phyloP scores from a whole-genome alignment of 2,113 vertebrate species.

The Engraulis encrasicolus region DNA sequence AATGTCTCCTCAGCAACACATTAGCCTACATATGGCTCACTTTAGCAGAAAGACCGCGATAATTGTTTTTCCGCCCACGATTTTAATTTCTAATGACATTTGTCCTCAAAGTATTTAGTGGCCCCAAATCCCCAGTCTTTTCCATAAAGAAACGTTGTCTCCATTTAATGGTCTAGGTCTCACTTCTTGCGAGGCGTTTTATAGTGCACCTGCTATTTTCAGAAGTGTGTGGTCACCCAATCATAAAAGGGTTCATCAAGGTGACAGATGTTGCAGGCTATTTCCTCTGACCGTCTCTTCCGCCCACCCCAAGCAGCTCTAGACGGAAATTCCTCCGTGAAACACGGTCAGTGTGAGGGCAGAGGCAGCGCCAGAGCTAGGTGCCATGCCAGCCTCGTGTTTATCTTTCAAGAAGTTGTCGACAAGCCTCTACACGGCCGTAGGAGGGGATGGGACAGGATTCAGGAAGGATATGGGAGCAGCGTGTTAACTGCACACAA shows the following conservation, averaged over 20 bases:
- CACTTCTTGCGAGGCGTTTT: background rate
- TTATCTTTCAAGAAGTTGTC: conserved; percentile 17
- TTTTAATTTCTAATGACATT: no score
- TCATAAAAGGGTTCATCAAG: background rate
- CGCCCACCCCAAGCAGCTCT: background rate
- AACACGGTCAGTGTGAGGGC: conserved; percentile 39
- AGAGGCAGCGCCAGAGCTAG: conserved; percentile 30
- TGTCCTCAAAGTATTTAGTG: no score
- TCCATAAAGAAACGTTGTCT: no score
- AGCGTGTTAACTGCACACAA: background rate
- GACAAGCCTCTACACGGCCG: background rate
- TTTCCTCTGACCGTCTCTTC: background rate
- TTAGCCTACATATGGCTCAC: background rate
- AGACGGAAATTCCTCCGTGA: conserved; percentile 9
- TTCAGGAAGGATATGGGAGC: background rate
- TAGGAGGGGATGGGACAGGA: background rate
- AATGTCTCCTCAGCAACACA: background rate
- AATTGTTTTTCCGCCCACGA: background rate
- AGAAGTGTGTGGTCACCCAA: background rate
- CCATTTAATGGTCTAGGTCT: no score
- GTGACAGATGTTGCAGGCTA: background rate
- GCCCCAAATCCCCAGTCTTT: no score
- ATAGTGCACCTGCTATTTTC: background rate
- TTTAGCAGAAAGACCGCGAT: background rate
- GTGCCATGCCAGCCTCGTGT: conserved; percentile 43